Evolutionary conservation across 2,113 vertebrate genomes (phyloP).

Genomic region (Oncorhynchus gorbuscha): DNA sequence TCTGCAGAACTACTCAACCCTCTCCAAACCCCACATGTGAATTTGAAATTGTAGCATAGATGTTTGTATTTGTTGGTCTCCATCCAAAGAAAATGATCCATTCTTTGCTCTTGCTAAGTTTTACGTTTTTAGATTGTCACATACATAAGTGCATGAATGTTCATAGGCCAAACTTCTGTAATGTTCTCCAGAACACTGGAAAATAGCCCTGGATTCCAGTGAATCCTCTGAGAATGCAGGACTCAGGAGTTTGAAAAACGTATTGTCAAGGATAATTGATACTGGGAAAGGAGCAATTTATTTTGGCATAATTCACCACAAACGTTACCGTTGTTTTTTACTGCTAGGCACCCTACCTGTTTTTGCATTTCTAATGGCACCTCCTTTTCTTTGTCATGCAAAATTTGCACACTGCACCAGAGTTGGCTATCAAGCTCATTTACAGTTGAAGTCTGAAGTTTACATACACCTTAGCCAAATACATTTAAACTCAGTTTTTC

Average conservation of each 20-base stretch:
- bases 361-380: too few relatives aligned
- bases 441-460: too few relatives aligned
- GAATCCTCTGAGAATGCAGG: not conserved
- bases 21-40: constrained; percentile 46
- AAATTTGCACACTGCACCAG: too few relatives aligned
- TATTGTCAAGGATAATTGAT: not conserved
- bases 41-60: constrained; percentile 24
- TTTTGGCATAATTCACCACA: not conserved
- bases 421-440: too few relatives aligned
- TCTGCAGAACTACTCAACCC: constrained; percentile 54
- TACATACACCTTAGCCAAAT: too few relatives aligned
- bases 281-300: not conserved
- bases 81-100: constrained; percentile 47
- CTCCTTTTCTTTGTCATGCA: not conserved
- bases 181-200: too few relatives aligned
- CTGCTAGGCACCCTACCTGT: too few relatives aligned
- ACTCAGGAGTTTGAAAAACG: not conserved
- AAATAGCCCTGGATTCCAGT: not conserved
- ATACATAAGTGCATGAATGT: constrained; percentile 9
- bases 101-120: constrained; percentile 29
- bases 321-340: too few relatives aligned
- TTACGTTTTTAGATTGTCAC: constrained; percentile 2
- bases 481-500: too few relatives aligned
- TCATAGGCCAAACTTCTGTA: constrained; percentile 6
- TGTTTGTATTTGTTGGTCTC: constrained; percentile 39